Percentiles rank a stretch among this genome's conserved stretches.
Evolutionary conservation across 2,797 vertebrate species (phyloP).

Genomic region (Gallinago stenura): DNA sequence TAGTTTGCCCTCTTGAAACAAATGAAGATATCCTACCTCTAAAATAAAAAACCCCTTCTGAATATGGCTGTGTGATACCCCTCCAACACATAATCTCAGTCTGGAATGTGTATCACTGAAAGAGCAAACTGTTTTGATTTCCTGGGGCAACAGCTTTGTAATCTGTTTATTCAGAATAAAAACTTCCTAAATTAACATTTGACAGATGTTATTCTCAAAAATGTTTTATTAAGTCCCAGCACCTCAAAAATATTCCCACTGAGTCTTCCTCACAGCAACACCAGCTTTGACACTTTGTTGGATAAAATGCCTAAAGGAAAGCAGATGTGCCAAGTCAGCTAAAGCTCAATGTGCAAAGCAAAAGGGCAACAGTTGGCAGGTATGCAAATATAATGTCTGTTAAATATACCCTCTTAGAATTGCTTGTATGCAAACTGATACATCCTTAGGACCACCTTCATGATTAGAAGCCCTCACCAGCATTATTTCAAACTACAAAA

Average conservation of each 20-base stretch:
- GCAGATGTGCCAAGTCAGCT: conserved; percentile 5
- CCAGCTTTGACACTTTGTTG: background rate
- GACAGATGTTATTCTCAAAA: background rate
- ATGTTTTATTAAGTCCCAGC: background rate
- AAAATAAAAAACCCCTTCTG: background rate
- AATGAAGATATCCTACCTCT: background rate
- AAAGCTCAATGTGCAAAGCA: background rate
- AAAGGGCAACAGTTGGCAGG: background rate
- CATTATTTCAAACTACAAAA: conserved; percentile 7
- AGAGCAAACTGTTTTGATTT: background rate
- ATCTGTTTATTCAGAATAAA: background rate
- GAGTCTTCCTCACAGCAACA: background rate
- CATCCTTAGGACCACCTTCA: background rate
- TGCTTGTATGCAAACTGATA: background rate
- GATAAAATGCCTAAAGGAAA: background rate
- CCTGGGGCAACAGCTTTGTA: background rate
- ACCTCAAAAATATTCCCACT: background rate
- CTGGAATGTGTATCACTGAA: background rate
- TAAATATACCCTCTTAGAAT: background rate
- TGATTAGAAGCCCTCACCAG: background rate
- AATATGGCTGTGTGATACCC: background rate
- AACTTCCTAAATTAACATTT: background rate
- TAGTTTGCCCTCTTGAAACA: background rate
- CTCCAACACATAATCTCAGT: background rate
- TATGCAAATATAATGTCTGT: background rate